Base-by-base conservation (phyloP, 2,797 vertebrate genomes). In the Macropodus opercularis region DNA sequence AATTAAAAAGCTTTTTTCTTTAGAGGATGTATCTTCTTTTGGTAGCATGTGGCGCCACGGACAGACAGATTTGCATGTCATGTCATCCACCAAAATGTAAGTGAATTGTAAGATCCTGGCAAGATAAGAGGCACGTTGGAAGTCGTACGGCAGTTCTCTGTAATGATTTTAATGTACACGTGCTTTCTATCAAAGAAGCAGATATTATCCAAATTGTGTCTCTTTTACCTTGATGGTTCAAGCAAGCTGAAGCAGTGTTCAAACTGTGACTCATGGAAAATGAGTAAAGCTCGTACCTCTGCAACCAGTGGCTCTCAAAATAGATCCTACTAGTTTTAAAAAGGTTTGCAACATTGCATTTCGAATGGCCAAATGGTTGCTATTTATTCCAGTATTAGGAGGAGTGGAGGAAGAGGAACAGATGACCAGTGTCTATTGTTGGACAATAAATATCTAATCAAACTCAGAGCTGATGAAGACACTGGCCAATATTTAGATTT, bases 401-500 rank as follows among this genome's bases (percentile, higher is more conserved):
- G n/a, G n/a, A n/a, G n/a, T n/a, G n/a, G n/a, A n/a, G n/a, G n/a
- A n/a, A n/a, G n/a, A n/a, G n/a, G n/a, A n/a, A 27, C 27, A 27
- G 8, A 27, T 8, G 27, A 27, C 10, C 29, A 31, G 2, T 31
- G 1, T 35, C 15, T 5, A 1, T 19, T 21, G 8, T 29, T 44
- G 12, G 24, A 6, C 21, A 44, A 19, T 23, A 42, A 49, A 44
- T 11, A 49, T 35, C 5, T 17, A 18, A 26, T 52, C 17, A 31
- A 57, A 21, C 52, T 11, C 27, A 43, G 21, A 2, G 26, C 36
- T 32, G 7, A 41, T 38, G 26, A 42, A 23, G 48, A 39, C 38
- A 27, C 22, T n/a, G 24, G 12, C 17, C 42, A 11, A 21, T 52
- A 44, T 58, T 59, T 56, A 36, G 50, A 40, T 52, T 64, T 62